Evolutionary conservation across 2,888 invertebrate species (phyloP), one percentile per base, ranked within the genome.

Genomic region (Cataglyphis cursor): DNA sequence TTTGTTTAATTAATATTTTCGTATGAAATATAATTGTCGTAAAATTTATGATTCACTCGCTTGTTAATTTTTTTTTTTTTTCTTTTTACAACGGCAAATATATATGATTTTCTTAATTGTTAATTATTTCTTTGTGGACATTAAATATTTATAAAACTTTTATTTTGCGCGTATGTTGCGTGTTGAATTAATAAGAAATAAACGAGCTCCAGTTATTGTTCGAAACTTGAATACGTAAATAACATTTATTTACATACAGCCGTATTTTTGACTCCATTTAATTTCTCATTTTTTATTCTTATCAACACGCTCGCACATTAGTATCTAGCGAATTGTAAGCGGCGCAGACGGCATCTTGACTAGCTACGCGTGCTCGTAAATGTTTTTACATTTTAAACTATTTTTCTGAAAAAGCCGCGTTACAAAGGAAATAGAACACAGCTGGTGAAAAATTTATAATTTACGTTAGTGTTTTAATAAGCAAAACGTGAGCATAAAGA

Each of bases 351-450:
- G n/a, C n/a, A n/a, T 76, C 15, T 54, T 62, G 38, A 48, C 74
- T 81, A 66, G 74, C 82, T 70, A 88, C 81, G 84, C 87, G 87
- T 88, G 85, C 81, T 73, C 78, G 84, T 87, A 90, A 89, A 85
- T 85, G 85, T 72, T 72, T 64, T 70, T 84, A 81, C 12, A 44
- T 44, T 44, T 44, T 12, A 44, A 44, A 88, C 80, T 84, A 89
- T 89, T 85, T 84, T 85, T 68, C 84, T 59, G 48, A 48, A 76
- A 57, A 35, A 61, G 18, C 12, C 15, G 24, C 28, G 54, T 44
- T 61, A 44, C 41, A 59, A 83, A 31, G 51, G 31, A 81, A 73
- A 38, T 10, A 9, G 41, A 10, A 54, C 21, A 28, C 18, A 21
- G 15, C 10, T 44, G 21, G 24, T 59, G 24, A 72, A 28, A 72